phyloP scores from a whole-genome alignment of 2,113 vertebrate species.

The Dipodomys spectabilis region DNA sequence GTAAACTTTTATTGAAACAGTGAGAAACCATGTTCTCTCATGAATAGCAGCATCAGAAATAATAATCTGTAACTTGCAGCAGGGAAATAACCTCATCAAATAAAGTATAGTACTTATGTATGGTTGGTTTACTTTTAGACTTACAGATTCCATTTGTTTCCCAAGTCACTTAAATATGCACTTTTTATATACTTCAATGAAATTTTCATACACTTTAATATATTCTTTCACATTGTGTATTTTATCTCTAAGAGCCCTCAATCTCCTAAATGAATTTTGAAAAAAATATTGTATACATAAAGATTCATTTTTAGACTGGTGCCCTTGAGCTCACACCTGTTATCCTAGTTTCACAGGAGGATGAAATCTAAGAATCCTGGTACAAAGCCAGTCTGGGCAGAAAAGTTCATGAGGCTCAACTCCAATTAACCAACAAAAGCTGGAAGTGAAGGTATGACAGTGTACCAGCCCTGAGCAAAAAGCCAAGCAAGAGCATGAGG shows the following conservation, averaged over 20 bases:
- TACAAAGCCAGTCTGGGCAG: too few species aligned
- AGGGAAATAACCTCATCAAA: slow-evolving; percentile 17
- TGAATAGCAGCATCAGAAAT: slow-evolving; percentile 21
- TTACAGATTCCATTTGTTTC: slow-evolving; percentile 11
- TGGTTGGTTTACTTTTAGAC: slow-evolving; percentile 15
- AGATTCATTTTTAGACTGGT: background rate
- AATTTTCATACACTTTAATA: slow-evolving; percentile 28
- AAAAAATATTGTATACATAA: background rate
- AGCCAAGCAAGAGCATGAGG: too few species aligned
- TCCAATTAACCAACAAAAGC: too few species aligned
- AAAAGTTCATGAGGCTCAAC: too few species aligned
- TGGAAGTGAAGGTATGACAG: too few species aligned
- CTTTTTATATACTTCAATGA: background rate
- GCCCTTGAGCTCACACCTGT: too few species aligned
- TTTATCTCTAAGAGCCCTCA: background rate
- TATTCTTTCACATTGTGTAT: slow-evolving; percentile 11
- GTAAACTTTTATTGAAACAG: background rate
- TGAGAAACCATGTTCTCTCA: background rate
- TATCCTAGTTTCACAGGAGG: too few species aligned
- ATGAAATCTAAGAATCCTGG: too few species aligned
- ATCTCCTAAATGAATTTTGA: background rate
- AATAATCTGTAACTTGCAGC: background rate
- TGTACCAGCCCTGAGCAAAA: too few species aligned
- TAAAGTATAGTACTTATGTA: background rate
- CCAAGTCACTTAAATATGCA: slow-evolving; percentile 9